Evolutionary conservation across 2,888 invertebrate species (phyloP), one percentile per base, ranked within the genome.

Genomic region (Cactoblastis cactorum): DNA sequence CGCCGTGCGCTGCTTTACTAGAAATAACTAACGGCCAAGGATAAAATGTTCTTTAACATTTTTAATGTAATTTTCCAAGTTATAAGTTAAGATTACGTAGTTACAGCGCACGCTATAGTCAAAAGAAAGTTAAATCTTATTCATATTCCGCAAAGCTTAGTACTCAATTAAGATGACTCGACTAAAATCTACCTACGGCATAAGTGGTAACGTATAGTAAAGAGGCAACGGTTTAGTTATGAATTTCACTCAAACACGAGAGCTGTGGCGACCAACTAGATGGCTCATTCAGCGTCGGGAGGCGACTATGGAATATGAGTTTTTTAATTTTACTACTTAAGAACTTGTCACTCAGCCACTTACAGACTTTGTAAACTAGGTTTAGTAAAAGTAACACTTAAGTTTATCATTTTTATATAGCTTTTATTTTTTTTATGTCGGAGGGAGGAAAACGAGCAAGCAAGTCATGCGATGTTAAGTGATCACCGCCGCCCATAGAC

Each of bases 1-100:
- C 62, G 56, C 58, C 62, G 62, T 55, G 58, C 58, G 61, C 55
- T 59, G 24, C 45, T 41, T 45, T 14, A 28, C 35, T 55, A 51
- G 53, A 59, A 67, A 65, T 67, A 71, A 65, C 65, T 60, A 62
- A 49, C 53, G 41, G 22, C 51, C 51, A 57, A 56, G 15, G 43
- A 43, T 43, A 43, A 43, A 41, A 43, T 5, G 0, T 1, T 28
- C 43, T 32, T 43, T 24, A 0, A 28, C 19, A 37, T 37, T 38
- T 38, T 18, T 18, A 38, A 35, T 14, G n/a, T 2, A 5, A 14
- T 14, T 14, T 6, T 14, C 15, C 6, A 6, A 22, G 5, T n/a
- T 22, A 22, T 22, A 22, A 22, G 3, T 22, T 5, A 22, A 22
- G 22, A 22, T 22, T 4, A 22, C 22, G 28, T 28, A 28, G 28